Base-by-base conservation (phyloP, 2,797 vertebrate genomes). In the Typhlichthys subterraneus region DNA sequence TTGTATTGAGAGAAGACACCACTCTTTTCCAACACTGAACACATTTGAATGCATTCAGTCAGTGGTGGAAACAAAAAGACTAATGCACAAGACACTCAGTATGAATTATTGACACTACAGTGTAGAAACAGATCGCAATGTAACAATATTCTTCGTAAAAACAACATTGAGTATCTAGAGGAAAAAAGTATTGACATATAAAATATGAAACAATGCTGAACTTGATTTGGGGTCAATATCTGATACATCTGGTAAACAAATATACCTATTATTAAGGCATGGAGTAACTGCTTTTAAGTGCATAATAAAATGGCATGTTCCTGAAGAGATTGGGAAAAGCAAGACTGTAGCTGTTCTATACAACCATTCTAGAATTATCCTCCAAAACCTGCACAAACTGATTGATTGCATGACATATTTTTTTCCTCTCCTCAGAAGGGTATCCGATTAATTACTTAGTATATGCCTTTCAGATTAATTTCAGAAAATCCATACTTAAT, bases 251-350 rank as follows among this genome's bases (percentile, higher is more conserved):
- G 53, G 60, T n/a, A 12, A 65, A 58, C 61, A 57, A 55, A 15
- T 17, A 53, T 14, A 66, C 53, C 70, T 42, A 54, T 58, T 19
- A 11, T 84, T 85, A 86, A 84, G 86, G 84, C 77, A 67, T 75
- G 46, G 73, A 79, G 60, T 53, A 62, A 69, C 59, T 53, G 58
- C 69, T 68, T 19, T 45, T 31, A 80, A 71, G 73, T 71, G 79
- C 75, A 78, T 52, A 70, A 14, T 38, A 59, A 64, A 72, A 57
- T 57, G 62, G 54, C 61, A 52, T 1, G 46, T 23, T 17, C 52
- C 33, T 3, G 48, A 55, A 61, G 12, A 17, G 45, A 49, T 12
- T 12, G 10, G 12, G 3, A 48, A 12, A 48, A n/a, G 11, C 47
- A 12, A 12, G 47, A n/a, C 47, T 48, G 45, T 10, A 47, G 45